Percentiles rank a stretch among this genome's conserved stretches.
phyloP scores from a whole-genome alignment of 1,140 invertebrate species.

The Dufourea novaeangliae region DNA sequence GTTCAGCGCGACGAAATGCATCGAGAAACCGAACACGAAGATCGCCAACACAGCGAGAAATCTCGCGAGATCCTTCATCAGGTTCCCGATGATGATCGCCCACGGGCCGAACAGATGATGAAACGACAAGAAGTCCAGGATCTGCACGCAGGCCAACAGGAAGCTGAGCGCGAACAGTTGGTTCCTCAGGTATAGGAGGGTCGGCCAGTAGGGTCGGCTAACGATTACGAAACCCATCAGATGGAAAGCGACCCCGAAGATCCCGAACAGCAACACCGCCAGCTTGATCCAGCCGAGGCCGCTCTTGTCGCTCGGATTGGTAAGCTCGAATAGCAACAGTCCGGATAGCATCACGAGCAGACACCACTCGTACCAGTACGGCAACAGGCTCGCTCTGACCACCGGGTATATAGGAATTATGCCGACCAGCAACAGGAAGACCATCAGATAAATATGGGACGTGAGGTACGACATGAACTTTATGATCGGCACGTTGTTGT shows the following conservation, averaged over 20 bases:
- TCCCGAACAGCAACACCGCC: constrained; percentile 94
- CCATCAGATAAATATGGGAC: constrained; percentile 98
- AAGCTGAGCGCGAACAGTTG: constrained; percentile 97
- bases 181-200: constrained; percentile 95
- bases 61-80: constrained; percentile 95
- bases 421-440: constrained; percentile 94
- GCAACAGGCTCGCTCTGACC: constrained; percentile 87
- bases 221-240: constrained; percentile 89
- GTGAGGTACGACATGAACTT: constrained; percentile 99
- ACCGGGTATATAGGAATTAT: constrained; percentile 94
- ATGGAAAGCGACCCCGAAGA: constrained; percentile 95
- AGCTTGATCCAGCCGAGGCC: constrained; percentile 96
- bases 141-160: constrained; percentile 97
- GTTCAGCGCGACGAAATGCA: constrained; percentile 97
- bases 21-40: constrained; percentile 99
- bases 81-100: constrained; percentile 95
- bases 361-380: constrained; percentile 98
- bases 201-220: constrained; percentile 88
- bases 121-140: constrained; percentile 98
- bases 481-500: constrained; percentile 98
- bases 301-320: constrained; percentile 97
- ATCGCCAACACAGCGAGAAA: constrained; percentile 98
- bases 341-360: constrained; percentile 97
- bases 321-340: constrained; percentile 96
- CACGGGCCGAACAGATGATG: constrained; percentile 99